Conservation (phyloP, 2,113 vertebrate genomes). For the Xiphophorus maculatus region DNA sequence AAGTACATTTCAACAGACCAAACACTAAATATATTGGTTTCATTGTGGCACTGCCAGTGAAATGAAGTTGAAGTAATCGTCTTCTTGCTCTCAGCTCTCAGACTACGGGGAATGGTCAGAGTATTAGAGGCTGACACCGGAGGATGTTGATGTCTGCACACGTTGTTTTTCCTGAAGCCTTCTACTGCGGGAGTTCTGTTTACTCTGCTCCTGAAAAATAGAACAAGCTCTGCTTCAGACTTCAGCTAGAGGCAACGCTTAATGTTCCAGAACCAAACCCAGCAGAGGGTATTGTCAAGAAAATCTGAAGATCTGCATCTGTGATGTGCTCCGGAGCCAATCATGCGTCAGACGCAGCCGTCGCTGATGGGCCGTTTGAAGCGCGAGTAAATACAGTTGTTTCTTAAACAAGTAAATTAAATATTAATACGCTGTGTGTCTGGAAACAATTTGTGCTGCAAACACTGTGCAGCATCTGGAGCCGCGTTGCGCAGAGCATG, state of each 20-base stretch:
- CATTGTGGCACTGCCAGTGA: slow-evolving; percentile 39
- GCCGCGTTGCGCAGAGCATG: background rate
- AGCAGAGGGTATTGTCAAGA: slow-evolving; percentile 39
- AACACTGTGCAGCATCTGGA: slow-evolving; percentile 2
- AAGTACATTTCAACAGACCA: too few species aligned
- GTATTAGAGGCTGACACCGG: slow-evolving; percentile 6
- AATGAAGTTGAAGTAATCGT: slow-evolving; percentile 40
- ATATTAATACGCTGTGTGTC: background rate
- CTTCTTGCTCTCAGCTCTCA: too few species aligned
- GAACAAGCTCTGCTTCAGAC: slow-evolving; percentile 46
- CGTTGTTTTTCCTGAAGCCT: slow-evolving; percentile 42
- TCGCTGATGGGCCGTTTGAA: slow-evolving; percentile 3
- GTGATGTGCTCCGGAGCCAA: slow-evolving; percentile 18
- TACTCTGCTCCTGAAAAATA: slow-evolving; percentile 54
- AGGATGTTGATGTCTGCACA: slow-evolving; percentile 48
- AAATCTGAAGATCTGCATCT: slow-evolving; percentile 30
- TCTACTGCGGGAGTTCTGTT: slow-evolving; percentile 35
- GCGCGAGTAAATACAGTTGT: slow-evolving; percentile 12
- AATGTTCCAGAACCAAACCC: slow-evolving; percentile 33
- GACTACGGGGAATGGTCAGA: background rate
- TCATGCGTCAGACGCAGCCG: slow-evolving; percentile 20
- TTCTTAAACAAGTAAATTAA: slow-evolving; percentile 19
- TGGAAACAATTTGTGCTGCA: background rate
- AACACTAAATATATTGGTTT: too few species aligned
- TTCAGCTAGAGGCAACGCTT: slow-evolving; percentile 39